Evolutionary conservation across 2,888 invertebrate species (phyloP), one percentile per base, ranked within the genome.

Genomic region (Bembecia ichneumoniformis): DNA sequence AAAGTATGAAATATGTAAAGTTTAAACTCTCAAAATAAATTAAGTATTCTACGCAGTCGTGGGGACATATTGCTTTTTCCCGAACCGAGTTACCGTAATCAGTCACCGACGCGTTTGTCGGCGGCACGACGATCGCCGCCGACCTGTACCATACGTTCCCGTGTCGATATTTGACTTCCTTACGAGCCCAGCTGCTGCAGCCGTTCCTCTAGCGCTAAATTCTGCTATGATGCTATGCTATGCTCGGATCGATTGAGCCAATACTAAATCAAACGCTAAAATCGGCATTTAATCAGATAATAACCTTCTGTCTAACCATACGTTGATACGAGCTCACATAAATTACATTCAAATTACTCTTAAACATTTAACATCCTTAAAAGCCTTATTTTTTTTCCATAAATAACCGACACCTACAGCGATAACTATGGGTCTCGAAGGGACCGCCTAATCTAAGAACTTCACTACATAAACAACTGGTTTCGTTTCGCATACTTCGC

Each of bases 21-120:
- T 77, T 71, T 71, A 71, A 71, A 74, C 68, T 87, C 84, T 82
- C 86, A 84, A 83, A 84, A 87, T 87, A 84, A 87, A 83, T 83
- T 79, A 83, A 81, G 75, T 84, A 82, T 81, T 75, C 82, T 84
- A 84, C 83, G 77, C 84, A 86, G 86, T 86, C 83, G 74, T 77
- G 84, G 83, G 83, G 82, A 79, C 74, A 66, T 77, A 81, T 82
- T 82, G 78, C 81, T 82, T 72, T 68, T 66, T 68, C 73, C 71
- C 73, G 76, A 76, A 72, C 77, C 74, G 46, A 48, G 49, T 48
- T 40, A 63, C 72, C 74, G 72, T 76, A 68, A 73, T 82, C 84
- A 87, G 86, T 87, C 84, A 74, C 86, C 86, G 77, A 75, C 86
- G 64, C 82, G 74, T 78, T 52, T 44, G 44, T 67, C 77, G 64